phyloP scores from a whole-genome alignment of 2,113 vertebrate species.

The Clarias batrachus region DNA sequence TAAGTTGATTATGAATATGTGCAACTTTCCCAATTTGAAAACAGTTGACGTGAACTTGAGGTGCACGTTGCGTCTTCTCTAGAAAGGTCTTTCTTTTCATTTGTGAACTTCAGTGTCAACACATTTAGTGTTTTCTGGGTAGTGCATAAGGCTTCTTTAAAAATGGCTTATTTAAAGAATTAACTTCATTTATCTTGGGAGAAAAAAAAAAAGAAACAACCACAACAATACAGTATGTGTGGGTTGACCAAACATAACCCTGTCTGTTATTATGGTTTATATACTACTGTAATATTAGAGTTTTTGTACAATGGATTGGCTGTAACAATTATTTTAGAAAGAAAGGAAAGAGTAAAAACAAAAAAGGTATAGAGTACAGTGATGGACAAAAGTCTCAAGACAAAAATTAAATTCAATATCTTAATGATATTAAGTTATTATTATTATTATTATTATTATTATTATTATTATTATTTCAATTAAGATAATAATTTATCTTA shows the following conservation, averaged over 20 bases:
- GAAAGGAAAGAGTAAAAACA: background rate
- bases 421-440: too few relatives aligned
- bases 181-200: background rate
- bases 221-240: background rate
- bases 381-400: too few relatives aligned
- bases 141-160: background rate
- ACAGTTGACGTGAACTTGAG: background rate
- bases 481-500: too few relatives aligned
- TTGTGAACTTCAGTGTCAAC: background rate
- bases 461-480: too few relatives aligned
- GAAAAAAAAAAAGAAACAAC: background rate
- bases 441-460: too few relatives aligned
- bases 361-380: background rate
- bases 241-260: background rate
- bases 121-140: background rate
- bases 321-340: background rate
- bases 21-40: background rate
- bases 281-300: background rate
- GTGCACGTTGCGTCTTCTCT: background rate
- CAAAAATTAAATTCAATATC: too few relatives aligned
- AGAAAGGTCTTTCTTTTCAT: background rate
- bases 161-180: background rate
- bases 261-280: background rate
- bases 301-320: background rate
- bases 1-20: background rate